These are phyloP conservation scores for Calliphora vomitoria DNA, from an alignment of 2,888 invertebrate genomes.

Conservation along the genomic window DNA sequence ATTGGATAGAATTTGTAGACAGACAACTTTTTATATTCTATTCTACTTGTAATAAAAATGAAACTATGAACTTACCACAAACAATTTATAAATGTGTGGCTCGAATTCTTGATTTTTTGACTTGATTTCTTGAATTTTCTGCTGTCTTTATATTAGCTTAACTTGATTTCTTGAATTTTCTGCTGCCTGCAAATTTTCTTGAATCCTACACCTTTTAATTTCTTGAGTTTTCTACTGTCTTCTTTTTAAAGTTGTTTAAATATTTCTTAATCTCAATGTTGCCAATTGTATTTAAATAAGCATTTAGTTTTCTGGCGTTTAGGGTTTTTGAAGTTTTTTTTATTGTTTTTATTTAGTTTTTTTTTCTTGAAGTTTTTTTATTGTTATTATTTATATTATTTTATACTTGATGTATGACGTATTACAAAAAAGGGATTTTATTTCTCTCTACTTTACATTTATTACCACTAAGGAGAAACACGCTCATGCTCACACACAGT, in stretches of 20 bases:
- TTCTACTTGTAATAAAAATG: too few species aligned
- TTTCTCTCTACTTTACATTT: conserved; percentile 26
- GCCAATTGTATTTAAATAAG: too few species aligned
- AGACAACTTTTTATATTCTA: too few species aligned
- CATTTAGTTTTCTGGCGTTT: too few species aligned
- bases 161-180: neutral
- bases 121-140: neutral
- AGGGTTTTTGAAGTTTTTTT: conserved; percentile 1
- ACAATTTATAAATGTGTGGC: neutral
- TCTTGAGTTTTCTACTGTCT: neutral
- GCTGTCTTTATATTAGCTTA: neutral
- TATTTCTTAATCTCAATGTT: too few species aligned
- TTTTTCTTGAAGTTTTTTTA: conserved; percentile 8
- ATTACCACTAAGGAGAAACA: conserved; percentile 43
- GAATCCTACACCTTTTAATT: neutral
- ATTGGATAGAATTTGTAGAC: too few species aligned
- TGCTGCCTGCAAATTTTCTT: neutral
- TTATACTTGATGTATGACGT: conserved; percentile 29
- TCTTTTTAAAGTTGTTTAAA: too few species aligned
- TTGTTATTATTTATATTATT: neutral
- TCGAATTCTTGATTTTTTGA: neutral
- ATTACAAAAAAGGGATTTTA: neutral
- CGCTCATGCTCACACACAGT: conserved; percentile 6
- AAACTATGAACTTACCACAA: too few species aligned
- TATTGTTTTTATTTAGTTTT: conserved; percentile 22